Evolutionary conservation across 2,888 invertebrate species (phyloP).

Genomic region (Globia sparganii): DNA sequence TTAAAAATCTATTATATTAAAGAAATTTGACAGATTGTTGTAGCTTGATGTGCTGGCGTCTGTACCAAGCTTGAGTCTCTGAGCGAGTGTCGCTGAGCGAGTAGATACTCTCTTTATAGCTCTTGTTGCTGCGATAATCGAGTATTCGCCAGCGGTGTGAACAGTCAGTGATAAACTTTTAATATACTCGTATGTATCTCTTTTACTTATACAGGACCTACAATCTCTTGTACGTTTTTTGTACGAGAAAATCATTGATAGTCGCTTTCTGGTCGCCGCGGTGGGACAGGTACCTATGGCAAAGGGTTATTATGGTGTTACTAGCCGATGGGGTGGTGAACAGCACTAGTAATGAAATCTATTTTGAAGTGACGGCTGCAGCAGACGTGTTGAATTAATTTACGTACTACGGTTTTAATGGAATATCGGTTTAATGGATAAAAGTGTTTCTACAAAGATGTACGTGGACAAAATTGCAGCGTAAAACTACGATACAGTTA

Average conservation of each 20-base stretch:
- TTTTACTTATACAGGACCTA: not conserved
- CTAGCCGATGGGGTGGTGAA: conserved; percentile 10
- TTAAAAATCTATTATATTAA: no score
- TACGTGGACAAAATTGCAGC: not conserved
- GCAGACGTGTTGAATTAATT: not conserved
- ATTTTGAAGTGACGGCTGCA: conserved; percentile 17
- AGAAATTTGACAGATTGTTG: no score
- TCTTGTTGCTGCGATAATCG: not conserved
- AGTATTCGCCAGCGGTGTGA: not conserved
- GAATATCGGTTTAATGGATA: not conserved
- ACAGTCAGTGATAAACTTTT: not conserved
- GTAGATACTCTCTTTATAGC: no score
- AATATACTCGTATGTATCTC: not conserved
- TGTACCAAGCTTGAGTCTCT: not conserved
- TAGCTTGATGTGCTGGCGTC: no score
- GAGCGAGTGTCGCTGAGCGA: not conserved
- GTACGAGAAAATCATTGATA: not conserved
- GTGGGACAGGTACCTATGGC: not conserved
- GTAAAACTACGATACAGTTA: not conserved
- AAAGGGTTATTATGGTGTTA: conserved; percentile 28
- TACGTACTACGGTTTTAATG: not conserved
- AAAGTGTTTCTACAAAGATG: not conserved
- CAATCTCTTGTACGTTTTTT: not conserved
- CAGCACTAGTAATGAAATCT: conserved; percentile 7
- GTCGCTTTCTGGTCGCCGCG: no score